phyloP scores from a whole-genome alignment of 2,797 vertebrate species.

The Limnodromus scolopaceus region DNA sequence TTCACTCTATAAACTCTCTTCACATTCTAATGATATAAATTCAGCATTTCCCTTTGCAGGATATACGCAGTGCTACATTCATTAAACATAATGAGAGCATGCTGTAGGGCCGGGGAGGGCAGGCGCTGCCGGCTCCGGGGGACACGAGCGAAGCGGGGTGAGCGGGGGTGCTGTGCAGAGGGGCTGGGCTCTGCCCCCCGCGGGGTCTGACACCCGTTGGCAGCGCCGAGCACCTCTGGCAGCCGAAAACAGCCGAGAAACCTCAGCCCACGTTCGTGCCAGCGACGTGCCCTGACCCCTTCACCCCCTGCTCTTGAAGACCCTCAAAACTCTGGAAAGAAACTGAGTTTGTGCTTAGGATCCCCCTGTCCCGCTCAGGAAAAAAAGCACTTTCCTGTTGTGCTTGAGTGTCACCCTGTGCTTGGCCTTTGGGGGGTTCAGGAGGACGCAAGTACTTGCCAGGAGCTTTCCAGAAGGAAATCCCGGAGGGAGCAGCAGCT shows the following conservation, averaged over 20 bases:
- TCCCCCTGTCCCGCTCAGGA: not conserved
- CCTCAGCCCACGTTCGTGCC: rapidly evolving
- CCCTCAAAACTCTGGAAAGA: not conserved
- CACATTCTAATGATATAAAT: slow-evolving; percentile 34
- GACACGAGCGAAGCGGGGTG: not conserved
- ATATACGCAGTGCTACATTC: slow-evolving; percentile 37
- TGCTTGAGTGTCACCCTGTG: slow-evolving; percentile 23
- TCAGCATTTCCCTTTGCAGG: slow-evolving; percentile 31
- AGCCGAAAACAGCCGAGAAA: not conserved
- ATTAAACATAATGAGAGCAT: slow-evolving; percentile 37
- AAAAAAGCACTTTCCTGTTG: not conserved
- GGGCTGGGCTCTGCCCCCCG: not conserved
- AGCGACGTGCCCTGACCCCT: rapidly evolving
- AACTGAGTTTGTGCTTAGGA: not conserved
- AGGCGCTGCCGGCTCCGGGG: not conserved
- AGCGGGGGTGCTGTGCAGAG: not conserved
- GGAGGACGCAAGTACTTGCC: rapidly evolving
- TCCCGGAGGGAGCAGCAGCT: not conserved
- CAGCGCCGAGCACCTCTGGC: not conserved
- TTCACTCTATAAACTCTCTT: slow-evolving; percentile 50
- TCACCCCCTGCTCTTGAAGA: not conserved
- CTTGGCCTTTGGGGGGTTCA: not conserved
- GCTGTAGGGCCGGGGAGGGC: not conserved
- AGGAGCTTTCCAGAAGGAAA: not conserved
- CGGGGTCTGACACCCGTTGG: rapidly evolving